Evolutionary conservation across 2,888 invertebrate species (phyloP).

Genomic region (Gasteruption jaculator): DNA sequence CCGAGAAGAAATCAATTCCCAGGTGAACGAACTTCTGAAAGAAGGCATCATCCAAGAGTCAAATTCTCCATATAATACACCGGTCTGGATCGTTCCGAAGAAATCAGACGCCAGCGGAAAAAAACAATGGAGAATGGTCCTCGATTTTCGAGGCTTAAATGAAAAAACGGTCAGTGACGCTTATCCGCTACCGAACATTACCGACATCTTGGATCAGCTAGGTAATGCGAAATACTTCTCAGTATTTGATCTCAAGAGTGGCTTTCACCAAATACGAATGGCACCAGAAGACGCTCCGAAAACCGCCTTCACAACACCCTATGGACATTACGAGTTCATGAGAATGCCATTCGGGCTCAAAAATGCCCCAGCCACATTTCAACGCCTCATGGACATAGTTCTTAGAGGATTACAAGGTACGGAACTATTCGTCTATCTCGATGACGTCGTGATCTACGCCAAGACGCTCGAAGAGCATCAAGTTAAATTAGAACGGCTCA

Average conservation of each 20-base stretch:
- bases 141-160: slow-evolving; percentile 34
- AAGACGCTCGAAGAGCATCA: slow-evolving; percentile 13
- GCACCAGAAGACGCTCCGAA: slow-evolving; percentile 6
- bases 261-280: slow-evolving; percentile 12
- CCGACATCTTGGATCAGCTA: slow-evolving; percentile 34
- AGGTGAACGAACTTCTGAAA: slow-evolving; percentile 13
- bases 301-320: slow-evolving; percentile 7
- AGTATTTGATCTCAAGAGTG: slow-evolving; percentile 15
- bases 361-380: slow-evolving; percentile 1
- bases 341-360: slow-evolving; percentile 12
- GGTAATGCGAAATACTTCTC: slow-evolving; percentile 22
- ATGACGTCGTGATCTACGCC: slow-evolving; percentile 18
- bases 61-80: slow-evolving; percentile 34
- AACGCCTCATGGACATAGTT: too few relatives aligned
- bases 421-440: too few relatives aligned
- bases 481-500: slow-evolving; percentile 3
- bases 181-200: slow-evolving; percentile 32
- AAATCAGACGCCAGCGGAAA: slow-evolving; percentile 27
- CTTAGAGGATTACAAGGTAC: too few relatives aligned
- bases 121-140: slow-evolving; percentile 27
- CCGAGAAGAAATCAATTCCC: slow-evolving; percentile 10
- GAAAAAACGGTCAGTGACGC: slow-evolving; percentile 30
- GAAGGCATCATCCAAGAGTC: slow-evolving; percentile 25
- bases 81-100: slow-evolving; percentile 39
- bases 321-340: slow-evolving; percentile 7